These are phyloP conservation scores for Antechinus stuartii DNA, from an alignment of 2,113 vertebrate genomes.

Conservation along the genomic window DNA sequence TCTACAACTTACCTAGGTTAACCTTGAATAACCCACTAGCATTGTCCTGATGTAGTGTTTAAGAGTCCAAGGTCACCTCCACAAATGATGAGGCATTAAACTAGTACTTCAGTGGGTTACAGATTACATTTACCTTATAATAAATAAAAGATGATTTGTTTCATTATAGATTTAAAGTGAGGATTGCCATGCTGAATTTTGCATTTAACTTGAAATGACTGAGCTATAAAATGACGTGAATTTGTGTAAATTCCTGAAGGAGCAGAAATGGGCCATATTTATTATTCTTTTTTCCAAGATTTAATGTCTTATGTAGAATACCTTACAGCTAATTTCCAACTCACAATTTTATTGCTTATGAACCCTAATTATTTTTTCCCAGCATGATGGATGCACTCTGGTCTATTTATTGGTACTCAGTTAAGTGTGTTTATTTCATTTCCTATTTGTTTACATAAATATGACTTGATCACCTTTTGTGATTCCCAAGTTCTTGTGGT, in stretches of 20 bases:
- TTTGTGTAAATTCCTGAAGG: not conserved
- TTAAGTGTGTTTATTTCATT: slow-evolving; percentile 6
- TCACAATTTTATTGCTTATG: slow-evolving; percentile 5
- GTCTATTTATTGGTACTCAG: slow-evolving; percentile 6
- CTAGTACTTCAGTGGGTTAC: not conserved
- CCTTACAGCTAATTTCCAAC: slow-evolving; percentile 13
- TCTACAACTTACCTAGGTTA: not conserved
- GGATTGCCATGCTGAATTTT: not conserved
- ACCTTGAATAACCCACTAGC: not conserved
- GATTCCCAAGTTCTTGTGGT: not conserved
- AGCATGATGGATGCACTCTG: not conserved
- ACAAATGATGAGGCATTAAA: not conserved
- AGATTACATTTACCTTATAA: not conserved
- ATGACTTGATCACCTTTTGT: not conserved
- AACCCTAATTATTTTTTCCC: slow-evolving; percentile 30
- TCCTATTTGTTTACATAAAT: slow-evolving; percentile 3
- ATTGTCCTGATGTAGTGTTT: not conserved
- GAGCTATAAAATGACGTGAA: not conserved
- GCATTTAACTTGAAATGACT: not conserved
- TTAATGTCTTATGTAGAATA: not conserved
- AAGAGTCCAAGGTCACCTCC: not conserved
- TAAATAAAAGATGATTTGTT: not conserved
- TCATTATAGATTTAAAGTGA: not conserved
- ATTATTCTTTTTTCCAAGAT: slow-evolving; percentile 2
- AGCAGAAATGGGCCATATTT: not conserved